These are phyloP conservation scores for Bombylius major DNA, from an alignment of 2,888 invertebrate genomes.

Conservation along the genomic window DNA sequence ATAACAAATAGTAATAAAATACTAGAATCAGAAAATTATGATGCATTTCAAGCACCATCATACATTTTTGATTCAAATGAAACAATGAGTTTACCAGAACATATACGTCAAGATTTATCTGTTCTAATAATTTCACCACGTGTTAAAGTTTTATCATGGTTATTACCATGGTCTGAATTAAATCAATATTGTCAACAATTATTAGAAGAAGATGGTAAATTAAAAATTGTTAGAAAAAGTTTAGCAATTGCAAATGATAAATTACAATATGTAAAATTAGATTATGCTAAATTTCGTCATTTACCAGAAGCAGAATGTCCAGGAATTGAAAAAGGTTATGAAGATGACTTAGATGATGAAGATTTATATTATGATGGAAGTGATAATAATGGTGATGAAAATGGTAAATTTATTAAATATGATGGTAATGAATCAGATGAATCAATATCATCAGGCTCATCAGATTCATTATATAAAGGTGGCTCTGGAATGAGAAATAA, in stretches of 20 bases:
- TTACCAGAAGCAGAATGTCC: slow-evolving; percentile 33
- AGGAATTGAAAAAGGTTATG: slow-evolving; percentile 20
- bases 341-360: slow-evolving; percentile 7
- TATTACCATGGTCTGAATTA: slow-evolving; percentile 43
- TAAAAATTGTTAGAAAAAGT: slow-evolving; percentile 9
- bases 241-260: slow-evolving; percentile 14
- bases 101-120: slow-evolving; percentile 45
- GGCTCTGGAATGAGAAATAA: neutral
- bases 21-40: slow-evolving; percentile 17
- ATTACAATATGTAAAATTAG: slow-evolving; percentile 47
- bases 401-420: neutral
- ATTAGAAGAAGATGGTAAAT: slow-evolving; percentile 36
- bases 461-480: neutral
- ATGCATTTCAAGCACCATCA: slow-evolving; percentile 29
- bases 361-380: neutral
- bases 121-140: slow-evolving; percentile 46
- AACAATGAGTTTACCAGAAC: slow-evolving; percentile 38
- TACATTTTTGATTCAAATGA: slow-evolving; percentile 32
- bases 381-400: neutral
- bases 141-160: slow-evolving; percentile 48
- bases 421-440: neutral
- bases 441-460: neutral
- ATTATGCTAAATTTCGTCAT: slow-evolving; percentile 47
- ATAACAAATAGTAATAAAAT: slow-evolving; percentile 22
- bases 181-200: slow-evolving; percentile 39